Base-by-base conservation (phyloP, 2,888 invertebrate genomes). In the Homarus gammarus region DNA sequence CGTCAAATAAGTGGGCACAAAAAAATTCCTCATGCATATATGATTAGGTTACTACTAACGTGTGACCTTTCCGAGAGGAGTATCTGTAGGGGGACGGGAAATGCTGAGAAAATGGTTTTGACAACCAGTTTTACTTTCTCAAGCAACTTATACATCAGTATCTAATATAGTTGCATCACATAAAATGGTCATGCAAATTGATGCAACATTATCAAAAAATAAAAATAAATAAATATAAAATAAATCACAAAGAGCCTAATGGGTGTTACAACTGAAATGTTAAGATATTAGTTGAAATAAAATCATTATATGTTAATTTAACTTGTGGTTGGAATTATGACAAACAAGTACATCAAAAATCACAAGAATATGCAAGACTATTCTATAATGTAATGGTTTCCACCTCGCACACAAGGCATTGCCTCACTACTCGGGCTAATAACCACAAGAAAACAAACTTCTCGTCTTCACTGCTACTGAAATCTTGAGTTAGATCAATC, bases 21-120 rank as follows among this genome's bases (percentile, higher is more conserved):
- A 38, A 56, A 56, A 56, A 33, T 36, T 78, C 38, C 10, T 12
- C 72, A 72, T 72, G 72, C 40, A 72, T 10, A 72, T 72, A 84
- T 36, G 33, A 84, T 75, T 72, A 84, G 83, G 82, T 79, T 78
- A 72, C 72, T 90, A 92, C 92, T 92, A 92, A 92, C 92, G 88
- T 78, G 79, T 88, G 89, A 86, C 86, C 61, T 77, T 92, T 92
- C 92, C 90, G 81, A 75, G 90, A 89, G 86, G 90, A 90, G 70
- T 89, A 89, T 88, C 92, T 92, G 92, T 61, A 86, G 86, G 70
- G 72, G 79, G 75, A 56, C n/a, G 73, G 56, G 75, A 88, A 88
- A 56, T 61, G 73, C 70, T 84, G 68, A 84, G 83, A 88, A 84
- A 82, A 70, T 61, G 75, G 56, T 75, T 75, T 56, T 78, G 15